phyloP scores from a whole-genome alignment of 2,113 vertebrate species.

The Synodontis membranacea region DNA sequence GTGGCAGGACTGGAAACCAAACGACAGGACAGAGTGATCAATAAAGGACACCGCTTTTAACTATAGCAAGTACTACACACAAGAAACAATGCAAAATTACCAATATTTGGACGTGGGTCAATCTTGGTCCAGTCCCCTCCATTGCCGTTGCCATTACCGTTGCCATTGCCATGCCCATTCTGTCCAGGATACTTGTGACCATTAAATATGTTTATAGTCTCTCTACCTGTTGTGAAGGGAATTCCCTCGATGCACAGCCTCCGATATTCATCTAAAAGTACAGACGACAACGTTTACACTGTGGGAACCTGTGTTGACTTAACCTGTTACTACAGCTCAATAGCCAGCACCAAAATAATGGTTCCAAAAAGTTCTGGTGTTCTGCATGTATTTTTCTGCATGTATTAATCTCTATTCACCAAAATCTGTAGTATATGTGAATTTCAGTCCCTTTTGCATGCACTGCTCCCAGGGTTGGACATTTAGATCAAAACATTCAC shows the following conservation, averaged over 20 bases:
- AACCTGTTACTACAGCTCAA: neutral
- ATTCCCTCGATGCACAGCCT: conserved; percentile 82
- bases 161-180: conserved; percentile 6
- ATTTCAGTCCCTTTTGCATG: neutral
- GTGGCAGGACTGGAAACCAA: conserved; percentile 75
- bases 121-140: conserved; percentile 59
- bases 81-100: neutral
- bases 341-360: neutral
- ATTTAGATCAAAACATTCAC: neutral
- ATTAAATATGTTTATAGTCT: conserved; percentile 44
- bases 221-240: conserved; percentile 61
- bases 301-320: neutral
- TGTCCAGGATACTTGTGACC: conserved; percentile 15
- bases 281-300: neutral
- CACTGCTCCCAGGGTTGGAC: neutral
- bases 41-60: conserved; percentile 61
- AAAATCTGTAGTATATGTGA: neutral
- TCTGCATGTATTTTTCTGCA: neutral
- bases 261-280: conserved; percentile 80
- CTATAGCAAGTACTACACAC: too few species aligned
- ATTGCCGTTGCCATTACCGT: conserved; percentile 47
- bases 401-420: neutral
- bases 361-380: neutral
- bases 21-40: neutral
- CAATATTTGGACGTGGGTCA: conserved; percentile 56